Conservation (phyloP, 2,113 vertebrate genomes). For the Dicerorhinus sumatrensis region DNA sequence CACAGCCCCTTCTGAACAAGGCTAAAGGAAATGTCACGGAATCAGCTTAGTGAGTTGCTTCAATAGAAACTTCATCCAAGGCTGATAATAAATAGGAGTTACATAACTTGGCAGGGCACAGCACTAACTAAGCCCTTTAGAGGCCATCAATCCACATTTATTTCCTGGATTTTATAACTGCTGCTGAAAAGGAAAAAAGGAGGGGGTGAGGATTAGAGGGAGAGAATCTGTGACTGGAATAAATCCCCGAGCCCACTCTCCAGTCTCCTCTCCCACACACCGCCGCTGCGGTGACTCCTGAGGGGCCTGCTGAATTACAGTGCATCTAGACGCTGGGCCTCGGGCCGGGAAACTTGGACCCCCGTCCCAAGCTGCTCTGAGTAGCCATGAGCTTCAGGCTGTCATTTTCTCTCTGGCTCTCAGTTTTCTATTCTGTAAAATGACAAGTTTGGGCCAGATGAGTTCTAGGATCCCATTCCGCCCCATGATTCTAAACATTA, state of each 20-base stretch:
- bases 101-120: conserved; percentile 72
- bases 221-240: conserved; percentile 61
- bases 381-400: neutral
- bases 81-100: conserved; percentile 73
- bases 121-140: conserved; percentile 80
- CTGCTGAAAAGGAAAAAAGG: conserved; percentile 65
- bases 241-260: neutral
- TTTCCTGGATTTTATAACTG: conserved; percentile 83
- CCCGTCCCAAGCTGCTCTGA: neutral
- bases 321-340: rapidly evolving
- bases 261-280: neutral
- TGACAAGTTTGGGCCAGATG: neutral
- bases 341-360: neutral
- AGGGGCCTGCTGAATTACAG: rapidly evolving
- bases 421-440: neutral
- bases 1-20: neutral
- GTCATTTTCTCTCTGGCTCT: neutral
- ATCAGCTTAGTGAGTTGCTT: conserved; percentile 64
- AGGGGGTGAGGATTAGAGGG: conserved; percentile 35
- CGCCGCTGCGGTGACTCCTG: rapidly evolving
- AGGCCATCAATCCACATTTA: conserved; percentile 79
- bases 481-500: neutral
- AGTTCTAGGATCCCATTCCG: neutral
- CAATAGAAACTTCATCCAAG: conserved; percentile 70
- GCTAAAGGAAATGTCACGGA: conserved; percentile 62